These are phyloP conservation scores for Gavialis gangeticus DNA, from an alignment of 2,113 vertebrate species.

Conservation along the genomic window DNA sequence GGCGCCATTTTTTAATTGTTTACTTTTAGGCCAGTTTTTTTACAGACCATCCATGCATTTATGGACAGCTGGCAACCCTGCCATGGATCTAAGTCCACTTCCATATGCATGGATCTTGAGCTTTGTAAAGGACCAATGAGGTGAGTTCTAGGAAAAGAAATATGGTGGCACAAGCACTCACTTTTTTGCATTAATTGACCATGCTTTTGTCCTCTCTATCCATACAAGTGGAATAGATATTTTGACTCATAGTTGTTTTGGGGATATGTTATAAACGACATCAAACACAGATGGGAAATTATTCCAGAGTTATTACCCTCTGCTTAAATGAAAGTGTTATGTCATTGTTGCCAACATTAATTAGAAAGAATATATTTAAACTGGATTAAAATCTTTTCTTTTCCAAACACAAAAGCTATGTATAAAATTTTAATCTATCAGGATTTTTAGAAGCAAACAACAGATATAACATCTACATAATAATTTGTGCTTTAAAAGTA, in stretches of 20 bases:
- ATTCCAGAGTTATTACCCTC: background rate
- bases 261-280: background rate
- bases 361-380: background rate
- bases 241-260: background rate
- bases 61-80: background rate
- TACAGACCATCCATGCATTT: too few species aligned
- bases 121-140: accelerated
- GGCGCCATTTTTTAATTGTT: too few species aligned
- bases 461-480: conserved; percentile 30
- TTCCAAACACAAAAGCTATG: background rate
- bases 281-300: background rate
- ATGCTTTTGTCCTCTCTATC: background rate
- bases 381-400: background rate
- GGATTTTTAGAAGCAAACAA: conserved; percentile 29
- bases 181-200: background rate
- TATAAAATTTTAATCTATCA: conserved; percentile 44
- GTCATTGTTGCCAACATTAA: background rate
- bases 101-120: background rate
- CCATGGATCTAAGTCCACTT: background rate
- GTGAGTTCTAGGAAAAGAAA: background rate
- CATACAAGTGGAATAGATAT: background rate
- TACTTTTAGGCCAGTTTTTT: too few species aligned
- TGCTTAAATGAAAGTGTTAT: background rate
- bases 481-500: conserved; percentile 15
- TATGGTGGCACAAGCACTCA: background rate